Conservation (phyloP, 2,797 vertebrate genomes). For the Aselliscus stoliczkanus region DNA sequence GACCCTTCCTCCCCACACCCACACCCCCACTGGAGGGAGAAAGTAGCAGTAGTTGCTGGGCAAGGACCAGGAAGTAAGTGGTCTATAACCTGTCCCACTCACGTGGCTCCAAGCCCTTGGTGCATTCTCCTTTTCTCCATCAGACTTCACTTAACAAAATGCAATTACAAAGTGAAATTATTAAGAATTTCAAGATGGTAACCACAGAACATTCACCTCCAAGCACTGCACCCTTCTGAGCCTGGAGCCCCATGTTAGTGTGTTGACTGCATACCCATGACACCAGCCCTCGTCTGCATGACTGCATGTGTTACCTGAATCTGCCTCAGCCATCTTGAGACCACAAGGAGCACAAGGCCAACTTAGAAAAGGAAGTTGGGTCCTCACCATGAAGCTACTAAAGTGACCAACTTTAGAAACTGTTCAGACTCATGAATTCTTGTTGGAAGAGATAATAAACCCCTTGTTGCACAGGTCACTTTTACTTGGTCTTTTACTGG, state of each 20-base stretch:
- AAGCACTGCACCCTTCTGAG: neutral
- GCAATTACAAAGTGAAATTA: neutral
- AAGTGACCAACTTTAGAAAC: neutral
- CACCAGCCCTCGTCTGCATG: neutral
- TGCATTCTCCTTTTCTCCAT: neutral
- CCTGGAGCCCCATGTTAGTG: accelerated
- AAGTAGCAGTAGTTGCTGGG: neutral
- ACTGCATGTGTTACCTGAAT: neutral
- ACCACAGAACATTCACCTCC: neutral
- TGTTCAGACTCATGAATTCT: neutral
- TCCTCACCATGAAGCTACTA: neutral
- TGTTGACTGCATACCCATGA: neutral
- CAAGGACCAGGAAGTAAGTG: neutral
- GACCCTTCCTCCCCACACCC: accelerated
- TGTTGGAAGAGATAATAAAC: neutral
- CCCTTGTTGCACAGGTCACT: neutral
- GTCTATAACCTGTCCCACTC: neutral
- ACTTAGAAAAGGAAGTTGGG: neutral
- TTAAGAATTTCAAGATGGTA: neutral
- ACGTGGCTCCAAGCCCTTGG: neutral
- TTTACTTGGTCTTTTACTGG: neutral
- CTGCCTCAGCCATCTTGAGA: neutral
- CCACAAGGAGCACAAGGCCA: neutral
- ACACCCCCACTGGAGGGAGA: neutral
- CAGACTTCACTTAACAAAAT: neutral